Conservation (phyloP, 2,888 invertebrate species). For the Molorchus minor region DNA sequence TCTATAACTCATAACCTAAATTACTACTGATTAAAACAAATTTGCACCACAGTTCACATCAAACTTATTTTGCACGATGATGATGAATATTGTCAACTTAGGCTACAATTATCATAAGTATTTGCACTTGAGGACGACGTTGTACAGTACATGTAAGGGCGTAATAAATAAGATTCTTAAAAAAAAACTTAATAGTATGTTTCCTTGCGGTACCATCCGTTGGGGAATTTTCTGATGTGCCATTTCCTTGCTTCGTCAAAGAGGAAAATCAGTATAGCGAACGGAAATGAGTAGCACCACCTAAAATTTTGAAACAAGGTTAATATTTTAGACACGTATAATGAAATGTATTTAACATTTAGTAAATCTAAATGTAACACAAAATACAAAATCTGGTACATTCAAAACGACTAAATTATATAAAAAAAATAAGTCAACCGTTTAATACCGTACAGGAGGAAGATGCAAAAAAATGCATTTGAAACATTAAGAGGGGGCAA, state of each 20-base stretch:
- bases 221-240: conserved; percentile 74
- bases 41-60: neutral
- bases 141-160: conserved; percentile 1
- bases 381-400: no score
- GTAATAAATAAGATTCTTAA: conserved; percentile 1
- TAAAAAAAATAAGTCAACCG: no score
- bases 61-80: neutral
- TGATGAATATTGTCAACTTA: neutral
- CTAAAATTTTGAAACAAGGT: conserved; percentile 45
- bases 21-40: neutral
- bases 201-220: conserved; percentile 79
- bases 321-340: neutral
- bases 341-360: neutral
- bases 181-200: conserved; percentile 71
- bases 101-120: neutral
- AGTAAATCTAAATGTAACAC: no score
- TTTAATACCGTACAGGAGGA: no score
- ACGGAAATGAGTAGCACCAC: conserved; percentile 73
- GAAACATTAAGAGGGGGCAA: no score
- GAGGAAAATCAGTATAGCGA: conserved; percentile 77
- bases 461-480: no score
- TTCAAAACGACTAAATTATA: no score
- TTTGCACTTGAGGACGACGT: neutral
- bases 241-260: conserved; percentile 82
- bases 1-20: neutral